A percentile compares a stretch with the other conserved stretches of the same genome.
Evolutionary conservation across 2,888 invertebrate species (phyloP).

Genomic region (Mythimna pallens): DNA sequence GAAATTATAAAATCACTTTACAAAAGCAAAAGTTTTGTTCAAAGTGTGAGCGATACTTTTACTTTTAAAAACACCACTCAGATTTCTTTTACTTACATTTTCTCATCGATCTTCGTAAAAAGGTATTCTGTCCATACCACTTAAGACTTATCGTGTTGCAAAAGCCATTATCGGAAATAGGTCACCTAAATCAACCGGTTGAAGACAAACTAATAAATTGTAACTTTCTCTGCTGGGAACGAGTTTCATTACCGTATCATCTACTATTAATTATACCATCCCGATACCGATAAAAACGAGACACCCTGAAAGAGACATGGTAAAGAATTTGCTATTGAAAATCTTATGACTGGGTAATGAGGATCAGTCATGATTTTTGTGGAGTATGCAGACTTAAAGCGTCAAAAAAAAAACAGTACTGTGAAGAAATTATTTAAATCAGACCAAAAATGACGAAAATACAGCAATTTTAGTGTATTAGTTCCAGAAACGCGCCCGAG

Average conservation of each 20-base stretch:
- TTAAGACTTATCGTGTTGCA: slow-evolving; percentile 58
- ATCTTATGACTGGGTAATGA: background rate
- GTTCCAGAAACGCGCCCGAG: too few species aligned
- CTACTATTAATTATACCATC: slow-evolving; percentile 48
- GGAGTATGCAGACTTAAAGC: too few species aligned
- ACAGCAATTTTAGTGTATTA: too few species aligned
- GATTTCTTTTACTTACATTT: slow-evolving; percentile 19
- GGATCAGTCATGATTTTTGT: too few species aligned
- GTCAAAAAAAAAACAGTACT: too few species aligned
- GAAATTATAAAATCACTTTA: too few species aligned
- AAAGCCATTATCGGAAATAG: slow-evolving; percentile 59
- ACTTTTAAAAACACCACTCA: slow-evolving; percentile 10
- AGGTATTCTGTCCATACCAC: slow-evolving; percentile 41
- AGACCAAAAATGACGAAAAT: too few species aligned
- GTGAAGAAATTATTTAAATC: too few species aligned
- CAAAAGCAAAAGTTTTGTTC: background rate
- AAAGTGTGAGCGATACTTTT: background rate
- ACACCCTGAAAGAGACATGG: background rate
- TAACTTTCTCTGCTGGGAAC: slow-evolving; percentile 46
- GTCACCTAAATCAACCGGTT: slow-evolving; percentile 54
- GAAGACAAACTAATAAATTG: slow-evolving; percentile 60
- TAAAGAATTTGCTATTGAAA: background rate
- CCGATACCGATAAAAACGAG: slow-evolving; percentile 14
- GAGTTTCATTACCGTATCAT: slow-evolving; percentile 59
- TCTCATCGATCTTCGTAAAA: slow-evolving; percentile 38